Conservation (phyloP, 2,888 invertebrate genomes). For the Fabriciana adippe region DNA sequence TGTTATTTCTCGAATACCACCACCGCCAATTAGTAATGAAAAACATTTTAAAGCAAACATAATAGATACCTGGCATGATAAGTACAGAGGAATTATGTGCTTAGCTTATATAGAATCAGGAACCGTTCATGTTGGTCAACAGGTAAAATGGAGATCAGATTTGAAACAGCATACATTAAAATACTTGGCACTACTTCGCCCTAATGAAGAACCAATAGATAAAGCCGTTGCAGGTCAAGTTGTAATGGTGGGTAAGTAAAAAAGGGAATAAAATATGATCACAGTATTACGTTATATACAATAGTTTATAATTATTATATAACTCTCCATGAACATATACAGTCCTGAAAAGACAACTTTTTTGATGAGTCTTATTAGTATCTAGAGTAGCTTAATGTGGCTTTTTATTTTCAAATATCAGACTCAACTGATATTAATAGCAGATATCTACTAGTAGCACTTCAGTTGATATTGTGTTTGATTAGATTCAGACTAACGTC, state of each 20-base stretch:
- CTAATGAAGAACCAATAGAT: conserved; percentile 85
- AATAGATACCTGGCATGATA: conserved; percentile 97
- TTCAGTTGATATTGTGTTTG: too few species aligned
- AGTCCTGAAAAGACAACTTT: too few species aligned
- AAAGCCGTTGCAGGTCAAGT: conserved; percentile 95
- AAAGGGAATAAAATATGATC: neutral
- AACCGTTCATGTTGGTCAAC: conserved; percentile 86
- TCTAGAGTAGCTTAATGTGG: too few species aligned
- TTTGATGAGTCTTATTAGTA: too few species aligned
- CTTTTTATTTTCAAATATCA: too few species aligned
- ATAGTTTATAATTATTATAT: neutral
- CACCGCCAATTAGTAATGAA: conserved; percentile 83
- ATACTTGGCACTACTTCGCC: conserved; percentile 89
- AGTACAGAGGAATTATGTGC: conserved; percentile 90
- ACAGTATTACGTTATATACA: neutral
- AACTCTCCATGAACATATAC: neutral
- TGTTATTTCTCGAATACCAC: conserved; percentile 90
- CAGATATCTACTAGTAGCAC: too few species aligned
- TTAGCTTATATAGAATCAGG: conserved; percentile 91
- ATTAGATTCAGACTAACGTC: too few species aligned
- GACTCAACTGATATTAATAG: too few species aligned
- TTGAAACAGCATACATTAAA: conserved; percentile 90
- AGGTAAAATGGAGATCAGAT: conserved; percentile 87
- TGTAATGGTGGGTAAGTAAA: conserved; percentile 87
- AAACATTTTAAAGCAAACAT: conserved; percentile 89